phyloP scores from a whole-genome alignment of 2,888 invertebrate species.

The Anoncus sp. region DNA sequence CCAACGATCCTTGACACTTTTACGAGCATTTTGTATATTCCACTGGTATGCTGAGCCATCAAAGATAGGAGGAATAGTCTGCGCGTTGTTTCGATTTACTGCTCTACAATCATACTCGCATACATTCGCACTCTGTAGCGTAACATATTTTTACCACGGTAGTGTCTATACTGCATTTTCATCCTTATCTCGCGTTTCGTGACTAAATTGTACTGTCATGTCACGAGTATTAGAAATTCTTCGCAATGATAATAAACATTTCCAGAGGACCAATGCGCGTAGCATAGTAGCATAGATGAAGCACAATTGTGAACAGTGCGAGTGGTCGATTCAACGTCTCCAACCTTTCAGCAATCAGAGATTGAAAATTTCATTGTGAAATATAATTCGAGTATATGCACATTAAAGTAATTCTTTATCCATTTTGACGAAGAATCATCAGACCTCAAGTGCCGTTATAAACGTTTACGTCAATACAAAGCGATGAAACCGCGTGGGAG shows the following conservation, averaged over 20 bases:
- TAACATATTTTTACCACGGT: conserved; percentile 22
- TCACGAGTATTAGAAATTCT: not conserved
- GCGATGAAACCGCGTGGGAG: not conserved
- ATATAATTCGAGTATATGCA: not conserved
- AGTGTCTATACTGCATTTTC: conserved; percentile 12
- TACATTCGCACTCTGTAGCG: conserved; percentile 11
- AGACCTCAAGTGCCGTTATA: not conserved
- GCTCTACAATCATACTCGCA: conserved; percentile 31
- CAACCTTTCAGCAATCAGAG: not conserved
- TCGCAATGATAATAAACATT: conserved; percentile 3
- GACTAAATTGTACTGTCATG: not conserved
- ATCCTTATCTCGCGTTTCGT: conserved; percentile 25
- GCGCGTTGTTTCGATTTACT: conserved; percentile 57
- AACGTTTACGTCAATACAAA: not conserved
- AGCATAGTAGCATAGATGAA: not conserved
- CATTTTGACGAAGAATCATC: not conserved
- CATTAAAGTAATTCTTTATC: not conserved
- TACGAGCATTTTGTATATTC: conserved; percentile 57
- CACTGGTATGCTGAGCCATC: conserved; percentile 41
- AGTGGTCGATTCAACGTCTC: not conserved
- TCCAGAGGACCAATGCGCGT: not conserved
- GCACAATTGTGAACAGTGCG: not conserved
- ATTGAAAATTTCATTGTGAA: not conserved
- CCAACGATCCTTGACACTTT: conserved; percentile 51
- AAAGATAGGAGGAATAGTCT: conserved; percentile 59